Conservation (phyloP, 1,140 invertebrate species). For the Aradophagus sp. region DNA sequence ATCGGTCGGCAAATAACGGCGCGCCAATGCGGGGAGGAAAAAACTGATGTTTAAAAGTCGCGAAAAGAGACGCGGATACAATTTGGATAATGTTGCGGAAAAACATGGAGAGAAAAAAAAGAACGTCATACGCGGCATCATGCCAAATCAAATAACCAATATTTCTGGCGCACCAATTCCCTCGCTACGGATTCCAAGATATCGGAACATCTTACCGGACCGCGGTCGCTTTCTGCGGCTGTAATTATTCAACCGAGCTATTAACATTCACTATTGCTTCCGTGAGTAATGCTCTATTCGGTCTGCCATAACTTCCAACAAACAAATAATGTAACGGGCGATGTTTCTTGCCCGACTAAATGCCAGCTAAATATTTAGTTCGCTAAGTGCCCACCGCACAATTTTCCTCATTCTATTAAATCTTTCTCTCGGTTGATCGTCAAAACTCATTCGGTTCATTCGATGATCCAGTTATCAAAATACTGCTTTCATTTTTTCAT, state of each 20-base stretch:
- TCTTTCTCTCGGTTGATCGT: too few species aligned
- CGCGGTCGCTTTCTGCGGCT: neutral
- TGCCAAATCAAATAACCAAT: conserved; percentile 49
- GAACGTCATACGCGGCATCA: conserved; percentile 21
- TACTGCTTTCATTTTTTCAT: too few species aligned
- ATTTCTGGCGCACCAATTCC: conserved; percentile 47
- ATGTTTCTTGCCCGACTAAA: neutral
- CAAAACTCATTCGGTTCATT: too few species aligned
- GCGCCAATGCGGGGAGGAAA: conserved; percentile 16
- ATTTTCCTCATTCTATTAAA: too few species aligned
- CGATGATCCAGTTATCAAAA: too few species aligned
- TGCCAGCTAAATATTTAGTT: too few species aligned
- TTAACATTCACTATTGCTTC: conserved; percentile 37
- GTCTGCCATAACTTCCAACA: neutral
- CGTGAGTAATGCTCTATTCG: conserved; percentile 18
- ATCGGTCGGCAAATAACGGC: conserved; percentile 38
- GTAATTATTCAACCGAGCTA: conserved; percentile 37
- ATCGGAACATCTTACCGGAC: conserved; percentile 36
- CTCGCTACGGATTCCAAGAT: conserved; percentile 34
- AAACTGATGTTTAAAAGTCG: conserved; percentile 42
- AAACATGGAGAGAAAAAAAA: conserved; percentile 23
- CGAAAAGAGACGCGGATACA: conserved; percentile 40
- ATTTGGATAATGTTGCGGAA: conserved; percentile 53
- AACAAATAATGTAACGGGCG: conserved; percentile 16
- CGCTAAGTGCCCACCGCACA: too few species aligned